Percentiles rank a stretch among this genome's conserved stretches.
phyloP scores from a whole-genome alignment of 2,113 vertebrate species.

The Mungos mungo region DNA sequence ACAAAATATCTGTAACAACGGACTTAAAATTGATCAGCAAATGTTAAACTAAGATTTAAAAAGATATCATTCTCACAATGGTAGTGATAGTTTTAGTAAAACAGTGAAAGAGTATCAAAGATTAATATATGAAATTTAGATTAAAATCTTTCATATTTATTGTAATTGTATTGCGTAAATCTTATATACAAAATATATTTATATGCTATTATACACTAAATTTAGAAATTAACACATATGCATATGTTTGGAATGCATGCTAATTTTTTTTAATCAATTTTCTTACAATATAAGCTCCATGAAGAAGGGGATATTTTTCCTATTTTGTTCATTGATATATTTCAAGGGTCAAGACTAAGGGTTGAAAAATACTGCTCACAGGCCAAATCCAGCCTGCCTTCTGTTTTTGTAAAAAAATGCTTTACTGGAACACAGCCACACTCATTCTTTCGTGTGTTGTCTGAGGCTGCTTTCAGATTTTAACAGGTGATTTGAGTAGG shows the following conservation, averaged over 20 bases:
- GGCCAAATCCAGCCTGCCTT: not conserved
- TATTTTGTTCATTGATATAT: not conserved
- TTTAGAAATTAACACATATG: conserved; percentile 1
- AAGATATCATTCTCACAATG: not conserved
- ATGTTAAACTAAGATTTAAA: conserved; percentile 11
- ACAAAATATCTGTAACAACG: not conserved
- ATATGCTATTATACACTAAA: not conserved
- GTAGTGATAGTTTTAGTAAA: conserved; percentile 21
- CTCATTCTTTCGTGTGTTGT: not conserved
- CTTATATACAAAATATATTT: not conserved
- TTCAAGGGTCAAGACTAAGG: not conserved
- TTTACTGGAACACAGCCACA: not conserved
- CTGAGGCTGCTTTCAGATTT: not conserved
- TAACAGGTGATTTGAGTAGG: not conserved
- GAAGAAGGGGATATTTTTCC: not conserved
- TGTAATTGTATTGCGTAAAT: not conserved
- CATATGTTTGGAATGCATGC: not conserved
- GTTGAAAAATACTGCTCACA: not conserved
- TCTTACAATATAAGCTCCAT: not conserved
- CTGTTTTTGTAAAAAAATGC: not conserved
- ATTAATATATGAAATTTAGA: not conserved
- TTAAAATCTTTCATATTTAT: not conserved
- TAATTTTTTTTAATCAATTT: conserved; percentile 5
- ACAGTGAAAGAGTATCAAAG: conserved; percentile 11
- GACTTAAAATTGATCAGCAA: not conserved